Base-by-base conservation (phyloP, 2,797 vertebrate genomes). In the Orientallactaga sibirica region DNA sequence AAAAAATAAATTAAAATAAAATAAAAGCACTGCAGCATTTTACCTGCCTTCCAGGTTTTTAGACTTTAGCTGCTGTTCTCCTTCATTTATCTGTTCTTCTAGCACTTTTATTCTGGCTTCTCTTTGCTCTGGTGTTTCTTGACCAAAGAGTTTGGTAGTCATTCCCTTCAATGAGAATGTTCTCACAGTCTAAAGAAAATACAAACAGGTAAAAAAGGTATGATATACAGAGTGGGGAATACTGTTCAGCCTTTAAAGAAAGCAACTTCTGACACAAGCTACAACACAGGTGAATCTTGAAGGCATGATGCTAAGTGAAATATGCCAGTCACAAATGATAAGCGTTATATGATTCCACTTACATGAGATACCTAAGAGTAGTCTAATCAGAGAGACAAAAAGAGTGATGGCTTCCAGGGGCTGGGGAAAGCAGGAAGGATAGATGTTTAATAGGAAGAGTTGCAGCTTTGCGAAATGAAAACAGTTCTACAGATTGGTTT, bases 131-230 rank as follows among this genome's bases (percentile, higher is more conserved):
- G 99, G 98, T 3, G 99, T 99, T 98, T 99, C 99, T 96, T 99
- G 99, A 70, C 99, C 99, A 19, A 99, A 99, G 22, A 99, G 98
- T 96, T 99, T 99, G 98, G 98, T 99, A 96, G 99, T 99, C 99
- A 99, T 99, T 22, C 99, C 99, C 96, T 99, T 99, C 86, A 99
- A 97, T 71, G 99, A 99, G 97, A 99, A 99, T 0, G 99, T 99
- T 96, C 99, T 98, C 82, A 99, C 98, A 7, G 99, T 99, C 99
- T 99, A 97, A 89, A 95, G 43, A 14, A 93, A 94, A 88, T 0
- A 91, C n/a, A 89, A 91, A 87, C 29, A 82, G 58, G 71, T 74
- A 61, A 86, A 75, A 11, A 41, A 81, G 55, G 33, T 24, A 16
- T 58, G 76, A 24, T 18, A 27, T 9, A 75, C 8, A 48, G 0